These are phyloP conservation scores for Ariolimax columbianus DNA, from an alignment of 2,888 invertebrate genomes.

Conservation along the genomic window DNA sequence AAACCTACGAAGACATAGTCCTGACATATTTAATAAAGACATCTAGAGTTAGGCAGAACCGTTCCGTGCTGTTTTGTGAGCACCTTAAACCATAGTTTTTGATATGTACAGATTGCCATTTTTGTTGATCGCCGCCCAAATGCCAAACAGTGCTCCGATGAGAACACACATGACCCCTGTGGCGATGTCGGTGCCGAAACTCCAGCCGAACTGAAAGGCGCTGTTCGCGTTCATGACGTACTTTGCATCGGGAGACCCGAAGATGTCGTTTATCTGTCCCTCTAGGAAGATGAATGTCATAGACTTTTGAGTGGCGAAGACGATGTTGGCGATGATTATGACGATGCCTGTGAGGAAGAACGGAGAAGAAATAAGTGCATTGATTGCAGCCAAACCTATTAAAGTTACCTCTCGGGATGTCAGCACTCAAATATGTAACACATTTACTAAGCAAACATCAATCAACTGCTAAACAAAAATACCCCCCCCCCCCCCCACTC, in stretches of 20 bases:
- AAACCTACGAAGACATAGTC: too few relatives aligned
- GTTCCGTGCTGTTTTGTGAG: too few relatives aligned
- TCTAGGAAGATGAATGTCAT: neutral
- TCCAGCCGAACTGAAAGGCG: neutral
- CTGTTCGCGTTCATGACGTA: neutral
- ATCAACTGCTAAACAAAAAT: too few relatives aligned
- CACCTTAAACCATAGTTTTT: neutral
- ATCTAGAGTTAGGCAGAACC: too few relatives aligned
- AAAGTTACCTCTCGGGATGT: too few relatives aligned
- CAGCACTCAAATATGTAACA: too few relatives aligned
- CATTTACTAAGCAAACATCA: too few relatives aligned
- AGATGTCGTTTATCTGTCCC: neutral
- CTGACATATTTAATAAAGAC: too few relatives aligned
- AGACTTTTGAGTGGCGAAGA: constrained; percentile 7
- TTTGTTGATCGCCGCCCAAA: neutral
- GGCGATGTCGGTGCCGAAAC: neutral
- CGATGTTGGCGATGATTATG: constrained; percentile 6
- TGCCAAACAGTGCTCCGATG: neutral
- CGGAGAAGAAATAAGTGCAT: too few relatives aligned
- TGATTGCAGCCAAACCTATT: too few relatives aligned
- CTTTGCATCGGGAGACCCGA: neutral
- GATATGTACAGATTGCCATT: neutral
- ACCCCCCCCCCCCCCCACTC: too few relatives aligned
- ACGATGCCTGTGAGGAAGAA: neutral
- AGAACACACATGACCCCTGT: neutral